phyloP scores from a whole-genome alignment of 2,888 invertebrate genomes.

The Dioctria rufipes region DNA sequence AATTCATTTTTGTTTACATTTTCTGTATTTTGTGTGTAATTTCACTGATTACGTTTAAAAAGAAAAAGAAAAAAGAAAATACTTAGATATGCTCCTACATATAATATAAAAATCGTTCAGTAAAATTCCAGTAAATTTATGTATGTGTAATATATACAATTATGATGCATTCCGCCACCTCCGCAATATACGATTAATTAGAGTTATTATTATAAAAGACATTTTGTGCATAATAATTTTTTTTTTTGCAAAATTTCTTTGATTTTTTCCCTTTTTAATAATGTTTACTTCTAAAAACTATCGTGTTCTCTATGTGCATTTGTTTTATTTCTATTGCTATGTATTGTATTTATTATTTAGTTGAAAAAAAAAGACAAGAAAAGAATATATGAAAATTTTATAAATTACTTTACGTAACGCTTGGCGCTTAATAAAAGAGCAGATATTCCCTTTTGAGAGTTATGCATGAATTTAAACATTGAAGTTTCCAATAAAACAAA shows the following conservation, averaged over 20 bases:
- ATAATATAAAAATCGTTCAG: constrained; percentile 16
- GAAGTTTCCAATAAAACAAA: not conserved
- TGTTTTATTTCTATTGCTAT: constrained; percentile 8
- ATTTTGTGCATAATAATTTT: not conserved
- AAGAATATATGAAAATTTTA: constrained; percentile 21
- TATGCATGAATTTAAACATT: not conserved
- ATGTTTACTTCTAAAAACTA: not conserved
- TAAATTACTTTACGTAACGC: constrained; percentile 38
- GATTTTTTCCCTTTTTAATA: constrained; percentile 13
- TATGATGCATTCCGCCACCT: constrained; percentile 42
- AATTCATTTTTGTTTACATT: constrained; percentile 47
- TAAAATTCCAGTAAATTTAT: constrained; percentile 19
- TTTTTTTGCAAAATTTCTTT: constrained; percentile 6
- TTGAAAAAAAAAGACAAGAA: constrained; percentile 10
- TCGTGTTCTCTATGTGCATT: constrained; percentile 44
- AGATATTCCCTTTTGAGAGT: constrained; percentile 17
- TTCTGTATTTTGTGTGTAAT: constrained; percentile 46
- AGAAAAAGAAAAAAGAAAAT: constrained; percentile 17
- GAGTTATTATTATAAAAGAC: not conserved
- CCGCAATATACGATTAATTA: constrained; percentile 15
- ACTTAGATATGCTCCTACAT: not conserved
- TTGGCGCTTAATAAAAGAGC: constrained; percentile 39
- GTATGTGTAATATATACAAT: constrained; percentile 28
- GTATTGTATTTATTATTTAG: constrained; percentile 41
- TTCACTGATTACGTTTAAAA: constrained; percentile 42